Base-by-base conservation (phyloP, 2,113 vertebrate species). In the Aleadryas rufinucha region DNA sequence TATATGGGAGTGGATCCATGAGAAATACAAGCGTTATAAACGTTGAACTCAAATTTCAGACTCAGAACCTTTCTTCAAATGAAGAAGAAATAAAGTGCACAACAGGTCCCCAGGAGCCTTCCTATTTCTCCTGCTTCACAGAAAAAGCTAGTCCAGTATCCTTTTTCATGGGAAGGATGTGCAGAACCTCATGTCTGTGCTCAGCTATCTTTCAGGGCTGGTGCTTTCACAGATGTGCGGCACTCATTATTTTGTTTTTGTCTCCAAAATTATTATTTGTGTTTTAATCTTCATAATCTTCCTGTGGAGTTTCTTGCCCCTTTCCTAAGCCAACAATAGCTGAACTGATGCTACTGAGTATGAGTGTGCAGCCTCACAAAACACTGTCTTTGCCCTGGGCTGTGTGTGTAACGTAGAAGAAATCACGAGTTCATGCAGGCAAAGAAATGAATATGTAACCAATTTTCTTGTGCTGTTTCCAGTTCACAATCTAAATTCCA, bases 231-330 rank as follows among this genome's bases (percentile, higher is more conserved):
- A 86, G 44, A 28, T 56, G 22, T 13, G 21, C 6, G 31, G 24
- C 26, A 54, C 41, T 85, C 27, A 3, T 7, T 7, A 31, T 53
- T 76, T 95, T 66, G 54, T 63, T 93, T 94, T 59, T 87, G 14
- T 63, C 68, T 84, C 47, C 12, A 59, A 89, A 93, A 78, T 33
- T 28, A 65, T 87, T 78, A 27, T 74, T 93, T 89, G 77, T 57
- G 22, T 52, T 92, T 65, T 85, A 91, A 93, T 85, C 41, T 74
- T 87, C 60, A 24, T 93, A 82, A 82, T 82, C 60, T 50, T 87
- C 56, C 75, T 85, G 65, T 61, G 35, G 45, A 47, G 31, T 78
- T 87, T 33, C 65, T 85, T 88, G 54, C n/a, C 70, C 65, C 60
- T 78, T 93, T 89, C 44, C 70, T 27, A 37, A 74, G 79, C 45